phyloP scores from a whole-genome alignment of 2,888 invertebrate species.

The Aphodius sticticus region DNA sequence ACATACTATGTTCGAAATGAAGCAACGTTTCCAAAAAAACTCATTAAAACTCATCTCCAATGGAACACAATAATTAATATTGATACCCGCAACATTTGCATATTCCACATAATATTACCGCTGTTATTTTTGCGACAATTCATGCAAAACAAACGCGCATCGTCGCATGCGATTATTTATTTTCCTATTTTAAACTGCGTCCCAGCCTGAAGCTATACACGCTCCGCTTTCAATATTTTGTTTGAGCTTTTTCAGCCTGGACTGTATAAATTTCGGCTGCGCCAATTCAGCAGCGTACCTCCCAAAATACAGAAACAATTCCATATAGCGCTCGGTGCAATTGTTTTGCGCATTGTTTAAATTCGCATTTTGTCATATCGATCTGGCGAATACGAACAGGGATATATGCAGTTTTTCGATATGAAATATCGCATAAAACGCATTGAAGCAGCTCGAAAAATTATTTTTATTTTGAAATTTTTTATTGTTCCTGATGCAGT shows the following conservation, averaged over 20 bases:
- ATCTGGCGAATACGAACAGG: not conserved
- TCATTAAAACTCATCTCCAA: not conserved
- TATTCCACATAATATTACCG: not conserved
- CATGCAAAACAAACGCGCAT: not conserved
- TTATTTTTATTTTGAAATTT: too few relatives aligned
- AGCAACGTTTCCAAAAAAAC: too few relatives aligned
- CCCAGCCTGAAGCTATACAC: not conserved
- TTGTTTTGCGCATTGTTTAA: conserved; percentile 4
- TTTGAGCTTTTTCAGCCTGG: not conserved
- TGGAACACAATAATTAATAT: not conserved
- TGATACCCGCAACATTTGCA: not conserved
- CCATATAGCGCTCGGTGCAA: not conserved
- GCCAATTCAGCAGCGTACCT: not conserved
- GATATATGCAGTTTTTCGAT: not conserved
- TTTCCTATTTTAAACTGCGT: not conserved
- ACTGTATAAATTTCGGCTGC: not conserved
- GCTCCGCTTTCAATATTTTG: not conserved
- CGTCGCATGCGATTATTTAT: not conserved
- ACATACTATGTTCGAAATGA: too few relatives aligned
- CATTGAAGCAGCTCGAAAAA: not conserved
- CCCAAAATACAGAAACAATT: not conserved
- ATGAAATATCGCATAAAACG: not conserved
- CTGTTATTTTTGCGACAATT: not conserved
- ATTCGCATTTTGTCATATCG: not conserved
- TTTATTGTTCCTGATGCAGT: too few relatives aligned